These are phyloP conservation scores for Lutjanus erythropterus DNA, from an alignment of 2,113 vertebrate species.

Conservation along the genomic window DNA sequence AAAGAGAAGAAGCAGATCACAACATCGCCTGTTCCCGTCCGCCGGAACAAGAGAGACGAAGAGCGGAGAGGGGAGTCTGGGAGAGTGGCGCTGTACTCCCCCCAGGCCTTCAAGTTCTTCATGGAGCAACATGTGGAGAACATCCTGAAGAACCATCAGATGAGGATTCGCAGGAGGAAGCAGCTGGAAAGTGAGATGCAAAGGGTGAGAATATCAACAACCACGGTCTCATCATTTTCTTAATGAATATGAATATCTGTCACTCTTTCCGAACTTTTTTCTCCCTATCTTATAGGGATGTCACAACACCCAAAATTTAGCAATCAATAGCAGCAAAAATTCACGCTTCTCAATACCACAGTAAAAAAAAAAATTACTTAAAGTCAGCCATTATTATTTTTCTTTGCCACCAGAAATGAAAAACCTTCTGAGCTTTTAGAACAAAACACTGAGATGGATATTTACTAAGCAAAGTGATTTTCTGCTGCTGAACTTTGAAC, in stretches of 20 bases:
- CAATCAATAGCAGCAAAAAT: too few relatives aligned
- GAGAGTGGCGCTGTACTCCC: constrained; percentile 93
- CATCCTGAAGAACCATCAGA: constrained; percentile 96
- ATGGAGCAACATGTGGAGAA: constrained; percentile 99
- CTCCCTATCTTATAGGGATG: too few relatives aligned
- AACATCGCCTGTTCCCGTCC: constrained; percentile 94
- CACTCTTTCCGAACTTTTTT: constrained; percentile 33
- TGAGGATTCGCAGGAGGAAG: constrained; percentile 94
- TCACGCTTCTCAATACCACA: too few relatives aligned
- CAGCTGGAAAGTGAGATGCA: constrained; percentile 99
- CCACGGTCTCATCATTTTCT: accelerated
- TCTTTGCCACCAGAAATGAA: too few relatives aligned
- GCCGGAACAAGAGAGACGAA: constrained; percentile 92
- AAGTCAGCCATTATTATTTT: too few relatives aligned
- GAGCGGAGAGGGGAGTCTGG: constrained; percentile 93
- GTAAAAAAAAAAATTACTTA: too few relatives aligned
- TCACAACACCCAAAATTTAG: too few relatives aligned
- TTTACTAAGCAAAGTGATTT: too few relatives aligned
- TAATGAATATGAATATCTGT: not conserved
- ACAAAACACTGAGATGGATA: too few relatives aligned
- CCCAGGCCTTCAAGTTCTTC: constrained; percentile 99
- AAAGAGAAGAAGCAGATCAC: constrained; percentile 98
- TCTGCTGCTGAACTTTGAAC: too few relatives aligned
- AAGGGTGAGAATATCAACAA: constrained; percentile 85
- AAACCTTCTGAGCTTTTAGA: too few relatives aligned